Base-by-base conservation (phyloP, 2,797 vertebrate species). In the Alca torda region DNA sequence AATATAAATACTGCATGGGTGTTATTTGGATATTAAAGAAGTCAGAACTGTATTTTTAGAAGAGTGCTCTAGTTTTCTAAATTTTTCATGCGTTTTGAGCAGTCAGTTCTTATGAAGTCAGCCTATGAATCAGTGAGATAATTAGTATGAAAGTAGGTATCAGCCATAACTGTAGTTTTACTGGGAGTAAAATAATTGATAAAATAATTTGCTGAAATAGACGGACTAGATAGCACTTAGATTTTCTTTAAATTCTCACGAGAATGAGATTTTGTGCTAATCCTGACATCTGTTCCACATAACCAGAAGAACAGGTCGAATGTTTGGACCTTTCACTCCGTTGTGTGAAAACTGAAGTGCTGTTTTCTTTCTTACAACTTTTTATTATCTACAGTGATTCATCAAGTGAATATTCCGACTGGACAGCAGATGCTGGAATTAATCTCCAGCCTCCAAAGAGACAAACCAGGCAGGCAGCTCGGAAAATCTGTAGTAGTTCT, bases 391-490 rank as follows among this genome's bases (percentile, higher is more conserved):
- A 4, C 95, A 99, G 99, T 56, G 99, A 99, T 96, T 99, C 99
- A 20, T 99, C 99, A 80, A 99, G 99, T 95, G 99, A 99, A 84
- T 99, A 99, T 97, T 99, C 99, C 5, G 99, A 99, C 95, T 99
- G 99, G 99, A 99, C 99, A 25, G 99, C 99, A 31, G 99, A 99
- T 89, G 99, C 99, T 10, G 99, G 99, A 28, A 99, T 99, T 96
- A 99, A 99, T 98, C 99, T 99, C 50, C 99, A 99, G 92, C 99
- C 99, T 13, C 99, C 99, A 3, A 99, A 99, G 97, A 98, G 99
- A 89, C 96, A 98, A 48, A 98, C 98, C 51, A 99, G 99, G 95
- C 98, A 99, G 96, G 98, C 98, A 15, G 98, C 98, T 31, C 98
- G 98, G 88, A 98, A 98, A 54, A 97, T 98, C 45, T 98, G 96